A percentile compares a stretch with the other conserved stretches of the same genome.
Evolutionary conservation across 1,140 invertebrate genomes (phyloP).

Genomic region (Asobara japonica): DNA sequence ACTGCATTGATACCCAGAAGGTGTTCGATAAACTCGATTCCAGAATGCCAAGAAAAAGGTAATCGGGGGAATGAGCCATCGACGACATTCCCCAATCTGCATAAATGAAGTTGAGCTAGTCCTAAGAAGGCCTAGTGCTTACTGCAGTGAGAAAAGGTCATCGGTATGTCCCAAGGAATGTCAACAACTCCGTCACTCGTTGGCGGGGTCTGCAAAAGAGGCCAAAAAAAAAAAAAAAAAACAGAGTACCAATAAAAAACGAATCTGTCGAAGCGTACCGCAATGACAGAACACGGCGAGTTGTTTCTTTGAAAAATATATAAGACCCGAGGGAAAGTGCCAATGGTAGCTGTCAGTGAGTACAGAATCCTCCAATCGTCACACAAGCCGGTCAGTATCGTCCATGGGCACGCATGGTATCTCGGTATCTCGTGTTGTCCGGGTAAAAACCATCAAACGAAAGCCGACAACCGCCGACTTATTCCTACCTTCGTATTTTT

Average conservation of each 20-base stretch:
- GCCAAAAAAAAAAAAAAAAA: background rate
- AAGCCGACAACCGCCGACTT: conserved; percentile 38
- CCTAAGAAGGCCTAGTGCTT: background rate
- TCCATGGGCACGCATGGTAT: conserved; percentile 45
- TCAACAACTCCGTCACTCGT: conserved; percentile 7
- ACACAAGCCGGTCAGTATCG: background rate
- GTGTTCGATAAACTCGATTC: too few relatives aligned
- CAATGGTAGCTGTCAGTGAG: conserved; percentile 10
- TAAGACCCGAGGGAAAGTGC: conserved; percentile 16
- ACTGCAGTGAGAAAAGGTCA: conserved; percentile 1
- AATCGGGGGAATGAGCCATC: background rate
- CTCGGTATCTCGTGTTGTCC: conserved; percentile 47
- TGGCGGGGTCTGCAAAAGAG: background rate
- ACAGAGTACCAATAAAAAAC: background rate
- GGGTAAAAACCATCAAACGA: conserved; percentile 56
- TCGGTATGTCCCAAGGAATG: conserved; percentile 2
- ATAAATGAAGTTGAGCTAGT: background rate
- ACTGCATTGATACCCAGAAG: too few relatives aligned
- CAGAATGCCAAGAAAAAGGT: background rate
- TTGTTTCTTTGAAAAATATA: conserved; percentile 6
- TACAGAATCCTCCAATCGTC: conserved; percentile 18
- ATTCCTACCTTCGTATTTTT: background rate
- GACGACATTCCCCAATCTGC: background rate
- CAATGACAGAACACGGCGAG: background rate
- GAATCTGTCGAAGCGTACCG: background rate